Percentiles rank a stretch among this genome's conserved stretches.
Conservation (phyloP, 2,888 invertebrate genomes). For the Eustalomyia histrio region DNA sequence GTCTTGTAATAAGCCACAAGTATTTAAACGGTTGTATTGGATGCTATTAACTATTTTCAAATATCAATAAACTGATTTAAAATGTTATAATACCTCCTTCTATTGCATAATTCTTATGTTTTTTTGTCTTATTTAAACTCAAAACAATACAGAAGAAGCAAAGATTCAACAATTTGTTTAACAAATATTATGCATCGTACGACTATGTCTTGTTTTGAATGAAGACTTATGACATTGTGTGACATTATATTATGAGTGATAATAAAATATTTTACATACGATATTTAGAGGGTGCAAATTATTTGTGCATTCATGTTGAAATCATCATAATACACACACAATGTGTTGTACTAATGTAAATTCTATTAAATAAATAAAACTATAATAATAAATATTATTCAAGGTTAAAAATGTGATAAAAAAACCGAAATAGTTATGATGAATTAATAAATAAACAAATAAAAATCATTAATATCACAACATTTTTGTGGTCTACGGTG, state of each 20-base stretch:
- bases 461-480: not conserved
- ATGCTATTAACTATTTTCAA: too few relatives aligned
- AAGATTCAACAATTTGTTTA: constrained; percentile 14
- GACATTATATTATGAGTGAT: not conserved
- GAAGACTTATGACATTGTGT: constrained; percentile 6
- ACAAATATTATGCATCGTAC: not conserved
- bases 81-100: constrained; percentile 45
- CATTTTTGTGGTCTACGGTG: constrained; percentile 20
- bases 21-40: constrained; percentile 10
- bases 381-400: constrained; percentile 8
- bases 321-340: not conserved
- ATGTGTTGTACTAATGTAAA: constrained; percentile 19
- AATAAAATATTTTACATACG: constrained; percentile 20
- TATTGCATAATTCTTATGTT: constrained; percentile 43
- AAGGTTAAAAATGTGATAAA: constrained; percentile 37
- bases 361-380: constrained; percentile 34
- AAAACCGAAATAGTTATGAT: constrained; percentile 4
- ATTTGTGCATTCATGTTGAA: constrained; percentile 34
- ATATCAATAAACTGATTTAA: constrained; percentile 65
- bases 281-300: constrained; percentile 50
- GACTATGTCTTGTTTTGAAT: not conserved
- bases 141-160: not conserved
- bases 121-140: too few relatives aligned
- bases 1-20: constrained; percentile 27
- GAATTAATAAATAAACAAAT: constrained; percentile 2